A percentile compares a stretch with the other conserved stretches of the same genome.
These are phyloP conservation scores for Catamblyrhynchus diadema DNA, from an alignment of 2,797 vertebrate genomes.

Conservation along the genomic window DNA sequence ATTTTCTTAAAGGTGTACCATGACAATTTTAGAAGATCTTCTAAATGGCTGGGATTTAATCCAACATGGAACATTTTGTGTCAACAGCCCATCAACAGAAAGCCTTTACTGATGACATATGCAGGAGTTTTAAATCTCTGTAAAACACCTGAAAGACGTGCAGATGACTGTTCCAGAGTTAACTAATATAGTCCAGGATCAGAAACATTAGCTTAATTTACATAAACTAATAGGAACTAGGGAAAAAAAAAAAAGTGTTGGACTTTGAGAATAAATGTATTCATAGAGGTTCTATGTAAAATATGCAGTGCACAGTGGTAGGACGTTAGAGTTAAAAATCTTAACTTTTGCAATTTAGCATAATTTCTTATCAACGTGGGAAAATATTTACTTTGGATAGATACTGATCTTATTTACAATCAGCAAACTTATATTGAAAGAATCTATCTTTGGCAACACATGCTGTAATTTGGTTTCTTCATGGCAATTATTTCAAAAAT, in stretches of 20 bases:
- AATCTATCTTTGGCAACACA: background rate
- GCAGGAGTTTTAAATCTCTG: background rate
- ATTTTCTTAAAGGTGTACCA: background rate
- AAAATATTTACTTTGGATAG: background rate
- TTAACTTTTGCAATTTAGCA: background rate
- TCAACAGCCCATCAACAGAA: background rate
- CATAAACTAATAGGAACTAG: background rate
- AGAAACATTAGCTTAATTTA: background rate
- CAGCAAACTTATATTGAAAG: background rate
- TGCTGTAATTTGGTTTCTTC: background rate
- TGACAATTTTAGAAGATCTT: background rate
- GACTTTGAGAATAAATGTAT: background rate
- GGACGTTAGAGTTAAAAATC: background rate
- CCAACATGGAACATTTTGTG: background rate
- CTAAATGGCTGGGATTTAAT: background rate
- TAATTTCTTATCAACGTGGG: background rate
- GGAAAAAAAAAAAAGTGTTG: rapidly evolving
- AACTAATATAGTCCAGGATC: background rate
- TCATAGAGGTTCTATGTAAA: background rate
- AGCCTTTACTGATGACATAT: background rate
- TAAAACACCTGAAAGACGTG: background rate
- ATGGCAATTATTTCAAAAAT: background rate
- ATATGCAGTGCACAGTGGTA: background rate
- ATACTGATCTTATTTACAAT: background rate
- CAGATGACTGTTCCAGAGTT: background rate